Conservation (phyloP, 2,888 invertebrate genomes). For the Drosophila vallismaia region DNA sequence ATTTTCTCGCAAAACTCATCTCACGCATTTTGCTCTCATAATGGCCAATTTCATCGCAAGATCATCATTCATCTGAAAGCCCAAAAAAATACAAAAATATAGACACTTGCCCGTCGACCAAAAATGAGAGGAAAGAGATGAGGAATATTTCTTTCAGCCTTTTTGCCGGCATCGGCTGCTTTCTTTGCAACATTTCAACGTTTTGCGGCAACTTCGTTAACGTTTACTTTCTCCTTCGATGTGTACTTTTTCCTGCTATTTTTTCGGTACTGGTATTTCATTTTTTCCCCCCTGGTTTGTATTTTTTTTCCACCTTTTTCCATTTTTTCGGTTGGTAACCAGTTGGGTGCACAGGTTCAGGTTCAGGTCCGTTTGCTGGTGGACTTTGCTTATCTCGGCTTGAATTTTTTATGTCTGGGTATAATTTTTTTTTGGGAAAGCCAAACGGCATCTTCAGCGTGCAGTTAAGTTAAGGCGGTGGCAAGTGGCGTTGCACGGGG, state of each 20-base stretch:
- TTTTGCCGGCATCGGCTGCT: conserved; percentile 64
- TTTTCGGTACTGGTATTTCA: conserved; percentile 67
- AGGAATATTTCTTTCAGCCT: conserved; percentile 45
- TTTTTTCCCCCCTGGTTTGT: conserved; percentile 34
- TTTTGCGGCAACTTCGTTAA: conserved; percentile 69
- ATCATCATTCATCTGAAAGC: conserved; percentile 22
- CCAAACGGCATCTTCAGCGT: conserved; percentile 65
- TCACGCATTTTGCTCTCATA: conserved; percentile 19
- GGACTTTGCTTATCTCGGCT: conserved; percentile 74
- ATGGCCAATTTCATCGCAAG: conserved; percentile 25
- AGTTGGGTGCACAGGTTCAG: conserved; percentile 52
- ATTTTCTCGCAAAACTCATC: neutral
- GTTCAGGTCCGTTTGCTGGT: conserved; percentile 69
- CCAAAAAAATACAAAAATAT: conserved; percentile 2
- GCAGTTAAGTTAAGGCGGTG: conserved; percentile 41
- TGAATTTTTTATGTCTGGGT: conserved; percentile 33
- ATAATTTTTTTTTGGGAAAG: conserved; percentile 39
- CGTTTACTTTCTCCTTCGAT: conserved; percentile 78
- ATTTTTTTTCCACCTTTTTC: conserved; percentile 50
- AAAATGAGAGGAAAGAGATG: conserved; percentile 29
- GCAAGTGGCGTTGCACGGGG: conserved; percentile 68
- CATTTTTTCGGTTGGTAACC: conserved; percentile 36
- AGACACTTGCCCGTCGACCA: conserved; percentile 29
- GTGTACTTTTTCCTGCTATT: conserved; percentile 79
- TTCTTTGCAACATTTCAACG: conserved; percentile 76